Base-by-base conservation (phyloP, 1,140 invertebrate species). In the Bombus picipes region DNA sequence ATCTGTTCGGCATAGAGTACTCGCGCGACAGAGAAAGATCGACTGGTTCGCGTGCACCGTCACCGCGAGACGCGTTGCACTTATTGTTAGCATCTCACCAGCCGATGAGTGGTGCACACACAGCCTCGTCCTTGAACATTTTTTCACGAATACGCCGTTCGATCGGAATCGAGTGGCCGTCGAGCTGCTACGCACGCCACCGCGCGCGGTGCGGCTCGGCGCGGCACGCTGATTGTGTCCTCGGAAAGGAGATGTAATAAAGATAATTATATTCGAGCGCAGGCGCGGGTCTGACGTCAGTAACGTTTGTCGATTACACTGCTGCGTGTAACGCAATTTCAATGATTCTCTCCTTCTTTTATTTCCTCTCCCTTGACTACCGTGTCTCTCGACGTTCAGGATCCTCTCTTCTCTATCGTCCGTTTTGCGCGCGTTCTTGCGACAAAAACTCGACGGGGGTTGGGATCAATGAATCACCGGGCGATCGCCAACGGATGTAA, bases 191-290 rank as follows among this genome's bases (percentile, higher is more conserved):
- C 47, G 47, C 47, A 22, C 47, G 47, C 47, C 47, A 53, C 15
- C 47, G 47, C 47, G 18, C 47, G 47, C 43, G 43, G 43, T 4
- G 43, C 43, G 47, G 47, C 47, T 3, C 70, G 57, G 39, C 65
- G 57, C 74, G 57, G 37, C 77, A 43, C 43, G 76, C 34, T 79
- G 87, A 89, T 88, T 85, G 81, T 85, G 81, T 88, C 86, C 83
- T 90, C 82, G 89, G 73, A 89, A 90, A 90, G 88, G 88, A 89
- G 88, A 87, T 89, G 88, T 72, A 89, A 90, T 90, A 90, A 90
- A 89, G 81, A 90, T 90, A 90, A 90, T 90, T 89, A 66, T 87
- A 84, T 81, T 87, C 81, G 72, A 80, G 84, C 83, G 37, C 86
- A 22, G 41, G 22, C 74, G 28, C 34, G 15, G 59, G 59, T 80